phyloP scores from a whole-genome alignment of 2,888 invertebrate species.

The Patella ulyssiponensis region DNA sequence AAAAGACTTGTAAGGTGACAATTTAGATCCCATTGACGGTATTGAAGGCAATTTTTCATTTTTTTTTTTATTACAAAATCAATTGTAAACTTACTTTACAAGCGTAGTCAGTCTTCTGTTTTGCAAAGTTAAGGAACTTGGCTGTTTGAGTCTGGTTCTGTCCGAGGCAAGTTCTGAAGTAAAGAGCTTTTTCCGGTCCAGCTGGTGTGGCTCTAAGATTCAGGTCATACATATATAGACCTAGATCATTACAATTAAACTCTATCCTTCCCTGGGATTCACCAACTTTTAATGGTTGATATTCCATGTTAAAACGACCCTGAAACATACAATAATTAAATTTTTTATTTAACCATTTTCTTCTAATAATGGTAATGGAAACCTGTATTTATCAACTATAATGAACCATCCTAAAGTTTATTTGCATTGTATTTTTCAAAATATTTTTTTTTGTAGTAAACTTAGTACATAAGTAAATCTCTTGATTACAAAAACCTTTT shows the following conservation, averaged over 20 bases:
- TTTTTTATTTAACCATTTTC: too few relatives aligned
- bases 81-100: slow-evolving; percentile 65
- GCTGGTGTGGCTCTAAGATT: slow-evolving; percentile 68
- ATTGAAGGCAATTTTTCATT: not conserved
- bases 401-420: too few relatives aligned
- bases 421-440: too few relatives aligned
- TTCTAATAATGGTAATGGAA: too few relatives aligned
- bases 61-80: not conserved
- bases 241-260: slow-evolving; percentile 69
- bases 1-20: too few relatives aligned
- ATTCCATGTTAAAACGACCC: slow-evolving; percentile 70
- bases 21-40: not conserved
- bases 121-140: slow-evolving; percentile 72
- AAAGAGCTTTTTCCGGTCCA: slow-evolving; percentile 69
- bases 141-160: slow-evolving; percentile 63
- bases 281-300: slow-evolving; percentile 70
- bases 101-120: slow-evolving; percentile 71
- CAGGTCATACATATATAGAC: slow-evolving; percentile 70
- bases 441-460: too few relatives aligned
- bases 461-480: too few relatives aligned
- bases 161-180: slow-evolving; percentile 70
- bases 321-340: slow-evolving; percentile 36
- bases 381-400: too few relatives aligned
- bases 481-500: too few relatives aligned
- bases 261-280: slow-evolving; percentile 67